A percentile compares a stretch with the other conserved stretches of the same genome.
phyloP scores from a whole-genome alignment of 2,797 vertebrate species.

The Dicrostonyx torquatus region DNA sequence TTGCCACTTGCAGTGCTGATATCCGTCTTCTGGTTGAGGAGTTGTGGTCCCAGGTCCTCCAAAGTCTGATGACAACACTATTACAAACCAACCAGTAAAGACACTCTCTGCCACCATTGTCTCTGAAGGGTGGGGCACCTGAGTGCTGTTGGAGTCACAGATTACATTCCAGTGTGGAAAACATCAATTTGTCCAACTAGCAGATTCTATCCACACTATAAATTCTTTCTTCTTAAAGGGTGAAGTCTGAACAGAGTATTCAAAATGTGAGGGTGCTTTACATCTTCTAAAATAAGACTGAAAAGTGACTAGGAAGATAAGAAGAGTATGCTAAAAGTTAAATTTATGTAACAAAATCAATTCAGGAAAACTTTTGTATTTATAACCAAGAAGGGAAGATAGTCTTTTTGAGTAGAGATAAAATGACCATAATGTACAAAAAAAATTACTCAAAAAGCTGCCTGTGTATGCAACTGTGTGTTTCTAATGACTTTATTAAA shows the following conservation, averaged over 20 bases:
- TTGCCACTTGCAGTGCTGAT: background rate
- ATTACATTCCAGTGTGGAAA: background rate
- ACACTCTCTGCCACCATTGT: background rate
- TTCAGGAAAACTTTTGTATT: constrained; percentile 61
- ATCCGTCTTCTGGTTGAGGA: background rate
- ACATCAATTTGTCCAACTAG: background rate
- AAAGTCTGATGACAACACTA: background rate
- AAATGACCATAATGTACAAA: constrained; percentile 32
- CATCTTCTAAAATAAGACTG: constrained; percentile 35
- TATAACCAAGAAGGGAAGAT: constrained; percentile 64
- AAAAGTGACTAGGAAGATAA: constrained; percentile 53
- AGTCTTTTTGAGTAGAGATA: constrained; percentile 24
- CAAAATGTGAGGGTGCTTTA: constrained; percentile 5
- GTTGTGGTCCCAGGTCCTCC: background rate
- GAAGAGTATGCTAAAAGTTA: constrained; percentile 55
- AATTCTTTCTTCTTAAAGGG: background rate
- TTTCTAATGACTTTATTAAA: constrained; percentile 46
- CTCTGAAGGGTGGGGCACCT: background rate
- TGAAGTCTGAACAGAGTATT: background rate
- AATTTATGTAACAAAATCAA: constrained; percentile 68
- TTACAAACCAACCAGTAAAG: background rate
- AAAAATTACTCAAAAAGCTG: constrained; percentile 49
- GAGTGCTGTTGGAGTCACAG: background rate
- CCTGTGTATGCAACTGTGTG: background rate
- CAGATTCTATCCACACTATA: background rate